These are phyloP conservation scores for Tholera decimalis DNA, from an alignment of 2,888 invertebrate species.

Conservation along the genomic window DNA sequence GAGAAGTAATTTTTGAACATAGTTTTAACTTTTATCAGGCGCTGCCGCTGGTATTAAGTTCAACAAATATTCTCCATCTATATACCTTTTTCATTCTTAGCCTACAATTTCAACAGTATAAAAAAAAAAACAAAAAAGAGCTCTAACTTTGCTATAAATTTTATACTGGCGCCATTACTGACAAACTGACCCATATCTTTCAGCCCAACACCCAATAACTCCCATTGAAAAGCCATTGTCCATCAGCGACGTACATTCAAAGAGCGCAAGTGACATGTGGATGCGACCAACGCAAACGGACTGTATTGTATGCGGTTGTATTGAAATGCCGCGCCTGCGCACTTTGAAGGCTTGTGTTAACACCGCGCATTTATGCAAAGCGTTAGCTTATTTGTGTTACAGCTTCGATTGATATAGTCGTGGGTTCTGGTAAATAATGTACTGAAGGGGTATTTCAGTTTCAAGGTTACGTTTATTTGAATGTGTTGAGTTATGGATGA, in stretches of 20 bases:
- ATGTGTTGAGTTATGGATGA: neutral
- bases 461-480: neutral
- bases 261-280: conserved; percentile 86
- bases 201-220: conserved; percentile 52
- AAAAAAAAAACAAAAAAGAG: no score
- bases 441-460: neutral
- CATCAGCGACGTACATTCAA: conserved; percentile 84
- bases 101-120: neutral
- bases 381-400: conserved; percentile 62
- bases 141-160: conserved; percentile 1
- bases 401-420: conserved; percentile 44
- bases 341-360: conserved; percentile 68
- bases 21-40: neutral
- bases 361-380: conserved; percentile 57
- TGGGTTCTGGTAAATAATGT: neutral
- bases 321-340: conserved; percentile 78
- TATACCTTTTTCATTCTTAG: neutral
- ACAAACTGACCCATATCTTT: conserved; percentile 53
- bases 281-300: conserved; percentile 68
- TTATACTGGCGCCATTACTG: neutral
- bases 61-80: no score
- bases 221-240: conserved; percentile 77
- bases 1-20: no score
- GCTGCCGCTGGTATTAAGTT: no score
- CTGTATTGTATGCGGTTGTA: conserved; percentile 80